phyloP scores from a whole-genome alignment of 2,797 vertebrate species.

The Bradypodion pumilum region DNA sequence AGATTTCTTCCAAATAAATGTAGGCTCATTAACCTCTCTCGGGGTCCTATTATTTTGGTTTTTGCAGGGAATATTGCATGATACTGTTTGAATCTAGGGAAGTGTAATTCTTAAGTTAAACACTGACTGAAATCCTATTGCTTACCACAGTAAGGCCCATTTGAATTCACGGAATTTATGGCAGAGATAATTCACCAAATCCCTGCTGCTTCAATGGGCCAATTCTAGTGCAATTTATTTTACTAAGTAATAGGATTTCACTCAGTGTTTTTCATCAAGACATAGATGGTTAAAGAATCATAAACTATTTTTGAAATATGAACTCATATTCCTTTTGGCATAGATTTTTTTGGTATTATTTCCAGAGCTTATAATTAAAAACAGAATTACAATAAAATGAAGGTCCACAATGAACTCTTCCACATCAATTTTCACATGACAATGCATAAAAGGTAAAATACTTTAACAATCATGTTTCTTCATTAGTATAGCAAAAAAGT shows the following conservation, averaged over 20 bases:
- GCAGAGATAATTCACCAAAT: too few relatives aligned
- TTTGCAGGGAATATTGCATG: background rate
- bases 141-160: too few relatives aligned
- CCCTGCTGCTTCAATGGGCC: too few relatives aligned
- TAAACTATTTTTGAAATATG: background rate
- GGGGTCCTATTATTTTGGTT: background rate
- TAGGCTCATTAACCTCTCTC: background rate
- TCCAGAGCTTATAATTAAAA: slow-evolving; percentile 56
- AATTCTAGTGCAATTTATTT: too few relatives aligned
- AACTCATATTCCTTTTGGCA: slow-evolving; percentile 35
- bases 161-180: too few relatives aligned
- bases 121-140: background rate
- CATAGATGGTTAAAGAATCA: background rate
- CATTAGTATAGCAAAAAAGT: slow-evolving; percentile 52
- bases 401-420: slow-evolving; percentile 53
- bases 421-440: slow-evolving; percentile 45
- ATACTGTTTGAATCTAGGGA: background rate
- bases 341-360: slow-evolving; percentile 50
- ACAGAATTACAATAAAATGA: slow-evolving; percentile 43
- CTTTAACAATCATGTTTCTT: slow-evolving; percentile 52
- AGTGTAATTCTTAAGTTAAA: background rate
- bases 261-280: background rate
- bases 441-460: slow-evolving; percentile 56
- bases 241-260: too few relatives aligned
- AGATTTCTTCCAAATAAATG: background rate